Conservation (phyloP, 2,113 vertebrate species). For the Delphinus delphis region DNA sequence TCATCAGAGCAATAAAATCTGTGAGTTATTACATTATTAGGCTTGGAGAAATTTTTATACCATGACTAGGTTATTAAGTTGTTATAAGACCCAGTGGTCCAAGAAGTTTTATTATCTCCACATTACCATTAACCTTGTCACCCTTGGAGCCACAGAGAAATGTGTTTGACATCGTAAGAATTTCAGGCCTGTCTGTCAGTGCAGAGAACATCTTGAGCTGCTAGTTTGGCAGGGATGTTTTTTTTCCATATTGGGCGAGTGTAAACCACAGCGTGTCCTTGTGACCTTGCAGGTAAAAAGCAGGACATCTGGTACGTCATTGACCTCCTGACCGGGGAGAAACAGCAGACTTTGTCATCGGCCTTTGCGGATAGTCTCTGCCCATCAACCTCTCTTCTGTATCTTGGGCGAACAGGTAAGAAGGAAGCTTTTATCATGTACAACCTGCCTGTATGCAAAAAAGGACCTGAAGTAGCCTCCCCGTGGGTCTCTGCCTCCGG, state of each 20-base stretch:
- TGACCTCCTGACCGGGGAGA: slow-evolving; percentile 96
- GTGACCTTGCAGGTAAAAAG: slow-evolving; percentile 91
- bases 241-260: neutral
- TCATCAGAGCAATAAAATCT: slow-evolving; percentile 45
- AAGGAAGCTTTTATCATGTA: neutral
- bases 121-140: neutral
- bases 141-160: neutral
- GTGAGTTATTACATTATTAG: neutral
- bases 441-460: neutral
- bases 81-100: neutral
- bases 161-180: neutral
- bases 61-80: slow-evolving; percentile 28
- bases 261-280: neutral
- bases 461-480: neutral
- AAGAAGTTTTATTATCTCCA: neutral
- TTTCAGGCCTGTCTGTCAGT: neutral
- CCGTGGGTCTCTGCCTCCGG: neutral
- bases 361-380: slow-evolving; percentile 95
- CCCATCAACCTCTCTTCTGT: slow-evolving; percentile 95
- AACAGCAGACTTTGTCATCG: slow-evolving; percentile 97
- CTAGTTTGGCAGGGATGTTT: neutral
- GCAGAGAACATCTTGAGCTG: neutral
- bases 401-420: slow-evolving; percentile 96
- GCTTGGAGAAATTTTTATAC: neutral
- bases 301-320: slow-evolving; percentile 98